These are phyloP conservation scores for Euschistus heros DNA, from an alignment of 1,140 invertebrate species.

Conservation along the genomic window DNA sequence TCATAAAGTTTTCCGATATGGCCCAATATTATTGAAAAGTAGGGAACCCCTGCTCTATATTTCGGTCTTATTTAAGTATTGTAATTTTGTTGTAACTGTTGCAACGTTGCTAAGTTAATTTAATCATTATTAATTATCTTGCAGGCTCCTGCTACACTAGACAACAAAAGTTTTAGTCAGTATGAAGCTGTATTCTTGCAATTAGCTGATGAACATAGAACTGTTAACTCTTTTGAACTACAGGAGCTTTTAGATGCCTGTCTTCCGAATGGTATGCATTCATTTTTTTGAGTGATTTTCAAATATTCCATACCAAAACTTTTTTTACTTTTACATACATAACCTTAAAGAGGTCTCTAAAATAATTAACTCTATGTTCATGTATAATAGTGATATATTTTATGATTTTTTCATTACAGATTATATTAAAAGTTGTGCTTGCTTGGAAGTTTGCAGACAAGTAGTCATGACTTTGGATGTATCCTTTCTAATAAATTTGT, in stretches of 20 bases:
- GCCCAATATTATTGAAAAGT: no score
- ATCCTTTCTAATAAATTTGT: constrained; percentile 38
- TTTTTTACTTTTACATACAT: background rate
- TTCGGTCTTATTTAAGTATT: no score
- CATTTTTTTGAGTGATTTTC: background rate
- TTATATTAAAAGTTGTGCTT: constrained; percentile 89
- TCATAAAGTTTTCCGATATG: no score
- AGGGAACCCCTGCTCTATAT: no score
- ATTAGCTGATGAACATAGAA: constrained; percentile 73
- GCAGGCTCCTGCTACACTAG: constrained; percentile 48
- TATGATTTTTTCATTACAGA: constrained; percentile 41
- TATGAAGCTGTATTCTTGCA: constrained; percentile 86
- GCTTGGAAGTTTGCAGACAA: constrained; percentile 82
- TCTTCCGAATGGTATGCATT: constrained; percentile 65
- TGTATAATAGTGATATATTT: no score
- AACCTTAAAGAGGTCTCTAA: no score
- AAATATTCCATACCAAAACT: background rate
- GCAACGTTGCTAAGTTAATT: no score
- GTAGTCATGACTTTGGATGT: constrained; percentile 80
- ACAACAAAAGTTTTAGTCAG: constrained; percentile 66
- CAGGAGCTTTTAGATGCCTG: constrained; percentile 85
- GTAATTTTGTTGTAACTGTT: no score
- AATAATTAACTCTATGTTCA: no score
- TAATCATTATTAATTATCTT: constrained; percentile 20
- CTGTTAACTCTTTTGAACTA: constrained; percentile 83